A percentile compares a stretch with the other conserved stretches of the same genome.
These are phyloP conservation scores for Elephas maximus DNA, from an alignment of 2,113 vertebrate species.

Conservation along the genomic window DNA sequence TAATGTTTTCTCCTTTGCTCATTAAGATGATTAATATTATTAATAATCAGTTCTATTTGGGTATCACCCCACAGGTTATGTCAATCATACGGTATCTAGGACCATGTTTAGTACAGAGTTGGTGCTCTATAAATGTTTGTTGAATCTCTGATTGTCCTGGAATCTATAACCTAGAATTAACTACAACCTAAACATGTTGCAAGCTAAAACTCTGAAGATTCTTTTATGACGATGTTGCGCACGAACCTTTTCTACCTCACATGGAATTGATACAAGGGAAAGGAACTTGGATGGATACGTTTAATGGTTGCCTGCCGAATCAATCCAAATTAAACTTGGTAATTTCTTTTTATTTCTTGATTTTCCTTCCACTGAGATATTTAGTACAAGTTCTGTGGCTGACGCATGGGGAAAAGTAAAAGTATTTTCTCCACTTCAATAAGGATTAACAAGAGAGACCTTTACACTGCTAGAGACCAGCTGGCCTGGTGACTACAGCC, in stretches of 20 bases:
- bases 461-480: slow-evolving; percentile 31
- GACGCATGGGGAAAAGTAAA: neutral
- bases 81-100: neutral
- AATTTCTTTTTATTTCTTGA: slow-evolving; percentile 29
- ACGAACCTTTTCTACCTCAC: neutral
- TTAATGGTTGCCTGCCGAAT: slow-evolving; percentile 24
- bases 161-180: neutral
- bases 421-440: slow-evolving; percentile 51
- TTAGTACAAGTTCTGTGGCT: slow-evolving; percentile 24
- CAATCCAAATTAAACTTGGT: neutral
- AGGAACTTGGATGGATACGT: neutral
- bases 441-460: slow-evolving; percentile 7
- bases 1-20: neutral
- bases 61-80: neutral
- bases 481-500: slow-evolving; percentile 50
- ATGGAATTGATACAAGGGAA: neutral
- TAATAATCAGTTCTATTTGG: neutral
- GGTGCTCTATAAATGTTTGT: neutral
- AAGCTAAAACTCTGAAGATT: neutral
- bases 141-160: neutral
- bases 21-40: neutral
- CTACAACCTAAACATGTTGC: neutral
- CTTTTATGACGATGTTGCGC: neutral
- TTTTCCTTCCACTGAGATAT: slow-evolving; percentile 40
- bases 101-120: neutral